Evolutionary conservation across 2,113 vertebrate species (phyloP), one percentile per base, ranked within the genome.

Genomic region (Serinus canaria): DNA sequence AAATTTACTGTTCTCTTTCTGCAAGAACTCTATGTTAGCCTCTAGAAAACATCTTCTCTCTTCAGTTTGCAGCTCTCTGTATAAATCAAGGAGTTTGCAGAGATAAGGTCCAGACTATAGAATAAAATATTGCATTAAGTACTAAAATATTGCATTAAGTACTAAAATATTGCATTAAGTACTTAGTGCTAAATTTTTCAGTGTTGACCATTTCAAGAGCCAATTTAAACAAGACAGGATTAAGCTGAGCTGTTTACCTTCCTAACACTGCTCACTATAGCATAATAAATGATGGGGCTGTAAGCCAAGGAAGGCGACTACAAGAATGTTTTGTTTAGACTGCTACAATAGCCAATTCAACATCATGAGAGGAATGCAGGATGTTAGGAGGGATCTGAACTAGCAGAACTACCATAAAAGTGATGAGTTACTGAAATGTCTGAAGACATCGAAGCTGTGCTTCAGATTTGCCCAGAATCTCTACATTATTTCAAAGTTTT

Each of bases 281-380:
- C 28, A 56, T 95, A 90, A 95, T 89, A 93, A 96, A 95, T 88
- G 72, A 72, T 89, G 66, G 73, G 79, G 73, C 72, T 6, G 2
- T 52, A 90, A 96, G 92, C 94, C 88, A 94, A 90, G 83, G 79
- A 90, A 93, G 92, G 79, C n/a, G 25, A 78, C 93, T 81, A 52
- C 83, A 95, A 92, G 76, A 97, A 92, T 78, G 85, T 93, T 96
- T 96, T 97, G 85, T 96, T 97, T 96, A 97, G 96, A 96, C 92
- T 97, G 16, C 83, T 83, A 46, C 83, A 97, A 92, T 75, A 88
- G 95, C 83, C 88, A 96, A 28, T 86, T 96, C 72, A 90, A 37
- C 60, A 60, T 87, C 33, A 9, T 6, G 69, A 30, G 49, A 92
- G 79, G 90, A 97, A 96, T 89, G 85, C 47, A 87, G 83, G 60